Percentiles rank a stretch among this genome's conserved stretches.
These are phyloP conservation scores for Sturnira hondurensis DNA, from an alignment of 2,113 vertebrate species.

Conservation along the genomic window DNA sequence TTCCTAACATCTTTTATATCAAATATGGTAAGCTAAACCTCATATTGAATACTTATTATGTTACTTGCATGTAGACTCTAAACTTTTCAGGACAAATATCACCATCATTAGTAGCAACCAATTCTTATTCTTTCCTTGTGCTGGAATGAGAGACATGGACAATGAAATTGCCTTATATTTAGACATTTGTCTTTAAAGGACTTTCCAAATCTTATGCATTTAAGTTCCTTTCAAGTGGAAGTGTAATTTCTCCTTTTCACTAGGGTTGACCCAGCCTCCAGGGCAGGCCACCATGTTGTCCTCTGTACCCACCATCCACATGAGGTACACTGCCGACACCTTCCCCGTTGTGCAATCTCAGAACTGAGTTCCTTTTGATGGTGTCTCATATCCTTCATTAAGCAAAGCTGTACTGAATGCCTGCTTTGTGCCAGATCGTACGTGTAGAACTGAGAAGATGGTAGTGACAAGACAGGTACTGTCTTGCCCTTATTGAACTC, in stretches of 20 bases:
- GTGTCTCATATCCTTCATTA: background rate
- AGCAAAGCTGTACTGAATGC: background rate
- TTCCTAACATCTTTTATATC: no score
- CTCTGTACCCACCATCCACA: fast-evolving
- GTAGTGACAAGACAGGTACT: background rate
- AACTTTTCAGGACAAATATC: no score
- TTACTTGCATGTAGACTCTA: no score
- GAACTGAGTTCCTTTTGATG: background rate
- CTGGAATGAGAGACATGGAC: background rate
- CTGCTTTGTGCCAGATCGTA: background rate
- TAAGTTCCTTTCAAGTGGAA: background rate
- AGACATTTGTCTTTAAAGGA: background rate
- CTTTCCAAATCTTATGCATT: background rate
- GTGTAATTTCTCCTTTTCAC: background rate
- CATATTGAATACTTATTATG: no score
- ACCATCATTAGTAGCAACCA: no score
- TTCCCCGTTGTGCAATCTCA: background rate
- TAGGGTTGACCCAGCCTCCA: background rate
- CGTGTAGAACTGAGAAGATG: background rate
- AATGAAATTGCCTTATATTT: background rate
- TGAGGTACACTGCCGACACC: background rate
- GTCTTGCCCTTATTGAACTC: background rate
- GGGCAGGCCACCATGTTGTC: background rate
- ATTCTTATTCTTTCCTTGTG: no score
- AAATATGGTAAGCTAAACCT: no score